A percentile compares a stretch with the other conserved stretches of the same genome.
These are phyloP conservation scores for Mus minutoides DNA, from an alignment of 2,797 vertebrate genomes.

Conservation along the genomic window DNA sequence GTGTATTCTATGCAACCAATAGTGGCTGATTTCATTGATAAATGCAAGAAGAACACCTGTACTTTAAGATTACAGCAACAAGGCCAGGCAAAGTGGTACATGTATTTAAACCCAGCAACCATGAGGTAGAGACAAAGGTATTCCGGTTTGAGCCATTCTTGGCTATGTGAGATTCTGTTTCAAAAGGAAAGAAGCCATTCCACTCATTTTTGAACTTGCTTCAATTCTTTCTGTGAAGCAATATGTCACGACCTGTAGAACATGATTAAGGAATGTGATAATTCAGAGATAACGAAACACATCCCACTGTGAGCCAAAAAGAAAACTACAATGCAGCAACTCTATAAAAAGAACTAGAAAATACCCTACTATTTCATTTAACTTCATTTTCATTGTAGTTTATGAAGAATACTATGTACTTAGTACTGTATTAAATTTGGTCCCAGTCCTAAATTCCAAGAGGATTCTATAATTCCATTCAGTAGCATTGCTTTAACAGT, in stretches of 20 bases:
- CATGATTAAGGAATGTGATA: background rate
- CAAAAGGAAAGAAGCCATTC: background rate
- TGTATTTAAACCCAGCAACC: background rate
- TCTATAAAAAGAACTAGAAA: conserved; percentile 23
- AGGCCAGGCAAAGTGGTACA: background rate
- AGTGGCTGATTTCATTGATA: conserved; percentile 53
- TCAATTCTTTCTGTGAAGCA: conserved; percentile 9
- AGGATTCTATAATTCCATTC: background rate
- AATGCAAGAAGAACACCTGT: conserved; percentile 38
- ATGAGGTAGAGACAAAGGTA: background rate
- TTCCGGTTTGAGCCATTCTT: background rate
- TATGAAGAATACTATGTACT: background rate
- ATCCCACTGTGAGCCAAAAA: background rate
- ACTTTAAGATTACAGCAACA: conserved; percentile 25
- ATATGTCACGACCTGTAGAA: conserved; percentile 5
- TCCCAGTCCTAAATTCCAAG: conserved; percentile 14
- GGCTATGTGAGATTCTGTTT: background rate
- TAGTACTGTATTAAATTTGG: conserved; percentile 17
- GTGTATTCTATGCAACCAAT: conserved; percentile 50
- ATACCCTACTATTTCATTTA: conserved; percentile 11
- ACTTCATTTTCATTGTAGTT: conserved; percentile 11
- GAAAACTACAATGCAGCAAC: background rate
- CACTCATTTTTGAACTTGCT: background rate
- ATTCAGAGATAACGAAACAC: conserved; percentile 21
- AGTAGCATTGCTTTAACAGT: background rate